These are phyloP conservation scores for Ctenicera cuprea DNA, from an alignment of 2,888 invertebrate genomes.

Conservation along the genomic window DNA sequence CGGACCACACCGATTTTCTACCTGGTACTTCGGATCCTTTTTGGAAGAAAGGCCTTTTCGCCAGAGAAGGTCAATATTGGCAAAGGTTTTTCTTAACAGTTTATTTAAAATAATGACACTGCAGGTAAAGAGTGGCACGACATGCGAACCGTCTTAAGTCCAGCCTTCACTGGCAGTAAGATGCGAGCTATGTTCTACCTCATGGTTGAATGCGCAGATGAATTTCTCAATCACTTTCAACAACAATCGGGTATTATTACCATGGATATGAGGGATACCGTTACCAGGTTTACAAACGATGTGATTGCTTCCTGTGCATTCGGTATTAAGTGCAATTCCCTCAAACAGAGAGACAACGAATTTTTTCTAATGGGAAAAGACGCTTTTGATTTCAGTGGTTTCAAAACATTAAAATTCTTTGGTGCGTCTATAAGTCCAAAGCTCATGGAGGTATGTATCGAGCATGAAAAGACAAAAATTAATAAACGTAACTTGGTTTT, in stretches of 20 bases:
- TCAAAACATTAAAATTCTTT: not conserved
- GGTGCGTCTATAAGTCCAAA: not conserved
- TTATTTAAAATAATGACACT: not conserved
- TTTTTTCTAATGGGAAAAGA: constrained; percentile 61
- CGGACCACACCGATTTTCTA: constrained; percentile 64
- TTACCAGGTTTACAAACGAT: constrained; percentile 66
- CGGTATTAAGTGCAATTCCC: constrained; percentile 55
- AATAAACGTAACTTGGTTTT: not conserved
- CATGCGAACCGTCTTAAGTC: constrained; percentile 17
- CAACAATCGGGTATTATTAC: not conserved
- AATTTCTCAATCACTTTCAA: constrained; percentile 59
- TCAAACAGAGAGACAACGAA: constrained; percentile 1
- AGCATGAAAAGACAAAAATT: too few species aligned
- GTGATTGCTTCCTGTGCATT: constrained; percentile 67
- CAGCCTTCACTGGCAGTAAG: constrained; percentile 45
- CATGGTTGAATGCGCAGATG: constrained; percentile 44
- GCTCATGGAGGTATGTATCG: not conserved
- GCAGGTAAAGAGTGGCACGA: constrained; percentile 22
- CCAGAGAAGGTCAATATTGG: constrained; percentile 39
- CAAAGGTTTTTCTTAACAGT: too few species aligned
- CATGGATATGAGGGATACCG: constrained; percentile 30
- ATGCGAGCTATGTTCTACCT: constrained; percentile 48
- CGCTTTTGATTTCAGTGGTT: constrained; percentile 54
- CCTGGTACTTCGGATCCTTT: constrained; percentile 66
- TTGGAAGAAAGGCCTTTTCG: constrained; percentile 68